A percentile compares a stretch with the other conserved stretches of the same genome.
Conservation (phyloP, 2,888 invertebrate species). For the Sphaerophoria rueppellii region DNA sequence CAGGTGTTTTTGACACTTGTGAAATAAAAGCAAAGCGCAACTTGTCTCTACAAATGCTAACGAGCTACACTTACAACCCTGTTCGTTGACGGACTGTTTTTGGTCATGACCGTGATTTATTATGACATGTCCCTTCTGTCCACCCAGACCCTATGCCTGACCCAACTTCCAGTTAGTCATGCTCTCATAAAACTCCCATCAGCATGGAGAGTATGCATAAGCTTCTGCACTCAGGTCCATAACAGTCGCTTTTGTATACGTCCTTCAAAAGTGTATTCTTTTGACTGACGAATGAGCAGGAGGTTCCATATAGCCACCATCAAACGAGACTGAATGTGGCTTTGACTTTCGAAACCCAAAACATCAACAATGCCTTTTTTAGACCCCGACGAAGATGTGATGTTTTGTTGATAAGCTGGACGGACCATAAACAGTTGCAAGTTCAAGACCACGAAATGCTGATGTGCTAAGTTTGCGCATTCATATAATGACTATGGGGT, state of each 20-base stretch:
- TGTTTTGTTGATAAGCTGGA: conserved; percentile 54
- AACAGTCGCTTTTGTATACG: conserved; percentile 1
- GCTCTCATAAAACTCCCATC: not conserved
- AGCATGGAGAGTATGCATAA: too few species aligned
- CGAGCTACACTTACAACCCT: conserved; percentile 45
- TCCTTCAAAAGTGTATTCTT: conserved; percentile 42
- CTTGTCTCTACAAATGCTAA: conserved; percentile 52
- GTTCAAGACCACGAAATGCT: conserved; percentile 63
- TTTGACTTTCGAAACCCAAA: conserved; percentile 23
- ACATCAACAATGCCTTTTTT: conserved; percentile 44
- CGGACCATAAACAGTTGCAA: conserved; percentile 67
- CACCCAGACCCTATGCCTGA: conserved; percentile 10
- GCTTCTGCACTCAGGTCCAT: not conserved
- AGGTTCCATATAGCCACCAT: conserved; percentile 28
- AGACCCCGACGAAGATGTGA: conserved; percentile 46
- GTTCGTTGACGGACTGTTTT: conserved; percentile 49
- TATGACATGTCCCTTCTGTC: conserved; percentile 58
- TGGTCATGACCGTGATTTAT: conserved; percentile 70
- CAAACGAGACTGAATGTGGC: not conserved
- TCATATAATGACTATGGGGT: conserved; percentile 49
- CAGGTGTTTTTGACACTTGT: conserved; percentile 64
- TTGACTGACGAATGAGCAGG: conserved; percentile 49
- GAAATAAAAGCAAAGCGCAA: conserved; percentile 55
- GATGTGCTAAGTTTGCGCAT: conserved; percentile 33
- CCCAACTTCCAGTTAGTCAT: conserved; percentile 27